These are phyloP conservation scores for Cydia pomonella DNA, from an alignment of 1,140 invertebrate species.

Conservation along the genomic window DNA sequence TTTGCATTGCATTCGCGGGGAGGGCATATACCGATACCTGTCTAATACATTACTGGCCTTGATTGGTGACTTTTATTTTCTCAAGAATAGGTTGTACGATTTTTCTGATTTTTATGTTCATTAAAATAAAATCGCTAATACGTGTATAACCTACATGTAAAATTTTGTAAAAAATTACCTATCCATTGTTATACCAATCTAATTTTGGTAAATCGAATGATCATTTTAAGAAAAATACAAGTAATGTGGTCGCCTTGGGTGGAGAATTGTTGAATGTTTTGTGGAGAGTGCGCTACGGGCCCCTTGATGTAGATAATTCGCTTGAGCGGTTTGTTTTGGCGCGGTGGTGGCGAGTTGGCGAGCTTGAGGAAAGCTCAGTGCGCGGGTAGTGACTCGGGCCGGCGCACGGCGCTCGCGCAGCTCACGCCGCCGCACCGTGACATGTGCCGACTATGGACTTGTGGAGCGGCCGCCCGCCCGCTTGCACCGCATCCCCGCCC, in stretches of 20 bases:
- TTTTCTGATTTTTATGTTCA: no score
- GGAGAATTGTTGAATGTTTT: background rate
- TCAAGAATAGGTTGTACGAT: no score
- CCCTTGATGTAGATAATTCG: background rate
- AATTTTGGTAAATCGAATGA: background rate
- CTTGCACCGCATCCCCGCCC: conserved; percentile 55
- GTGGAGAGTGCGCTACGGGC: background rate
- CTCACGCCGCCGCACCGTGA: conserved; percentile 33
- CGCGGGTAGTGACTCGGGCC: conserved; percentile 46
- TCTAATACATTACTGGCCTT: no score
- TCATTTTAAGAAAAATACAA: no score
- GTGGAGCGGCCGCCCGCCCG: conserved; percentile 59
- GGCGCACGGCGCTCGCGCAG: conserved; percentile 40
- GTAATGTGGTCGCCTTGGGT: no score
- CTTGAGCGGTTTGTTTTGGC: conserved; percentile 5
- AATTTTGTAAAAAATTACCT: background rate
- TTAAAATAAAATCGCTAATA: no score
- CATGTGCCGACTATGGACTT: conserved; percentile 66
- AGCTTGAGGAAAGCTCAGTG: conserved; percentile 55
- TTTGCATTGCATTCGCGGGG: no score
- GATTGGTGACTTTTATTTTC: no score
- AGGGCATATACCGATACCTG: no score
- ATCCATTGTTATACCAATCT: background rate
- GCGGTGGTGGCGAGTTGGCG: conserved; percentile 45
- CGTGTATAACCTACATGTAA: no score